phyloP scores from a whole-genome alignment of 2,888 invertebrate genomes.

The Amphimallon solstitiale region DNA sequence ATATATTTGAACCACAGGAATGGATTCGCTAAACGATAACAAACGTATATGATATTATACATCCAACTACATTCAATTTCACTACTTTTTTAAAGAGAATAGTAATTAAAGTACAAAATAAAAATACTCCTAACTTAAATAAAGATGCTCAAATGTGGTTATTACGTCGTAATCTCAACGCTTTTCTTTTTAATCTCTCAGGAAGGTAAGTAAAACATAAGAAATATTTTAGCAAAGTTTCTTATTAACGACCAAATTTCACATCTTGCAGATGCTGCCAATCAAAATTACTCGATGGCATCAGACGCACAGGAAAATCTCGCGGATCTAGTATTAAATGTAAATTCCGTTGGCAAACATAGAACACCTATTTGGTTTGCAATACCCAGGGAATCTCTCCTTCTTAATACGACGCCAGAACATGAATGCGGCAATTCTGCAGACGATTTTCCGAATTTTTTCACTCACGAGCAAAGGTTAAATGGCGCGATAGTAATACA shows the following conservation, averaged over 20 bases:
- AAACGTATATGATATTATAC: too few species aligned
- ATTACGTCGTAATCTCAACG: constrained; percentile 21
- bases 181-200: constrained; percentile 14
- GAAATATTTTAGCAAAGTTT: too few species aligned
- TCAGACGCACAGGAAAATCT: too few species aligned
- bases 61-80: too few species aligned
- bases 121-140: not conserved
- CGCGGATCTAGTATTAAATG: too few species aligned
- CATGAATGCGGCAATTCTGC: constrained; percentile 56
- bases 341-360: too few species aligned
- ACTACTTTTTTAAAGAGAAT: not conserved
- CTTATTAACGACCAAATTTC: too few species aligned
- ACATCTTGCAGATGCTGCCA: too few species aligned
- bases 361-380: constrained; percentile 24
- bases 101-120: not conserved
- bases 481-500: constrained; percentile 84
- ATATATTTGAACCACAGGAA: not conserved
- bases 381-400: not conserved
- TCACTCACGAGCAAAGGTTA: constrained; percentile 73
- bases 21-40: not conserved
- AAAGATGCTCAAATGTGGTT: constrained; percentile 17
- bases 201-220: constrained; percentile 5
- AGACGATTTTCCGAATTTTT: constrained; percentile 71
- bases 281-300: too few species aligned
- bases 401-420: constrained; percentile 26